Conservation (phyloP, 2,888 invertebrate genomes). For the Drosophila anomelani region DNA sequence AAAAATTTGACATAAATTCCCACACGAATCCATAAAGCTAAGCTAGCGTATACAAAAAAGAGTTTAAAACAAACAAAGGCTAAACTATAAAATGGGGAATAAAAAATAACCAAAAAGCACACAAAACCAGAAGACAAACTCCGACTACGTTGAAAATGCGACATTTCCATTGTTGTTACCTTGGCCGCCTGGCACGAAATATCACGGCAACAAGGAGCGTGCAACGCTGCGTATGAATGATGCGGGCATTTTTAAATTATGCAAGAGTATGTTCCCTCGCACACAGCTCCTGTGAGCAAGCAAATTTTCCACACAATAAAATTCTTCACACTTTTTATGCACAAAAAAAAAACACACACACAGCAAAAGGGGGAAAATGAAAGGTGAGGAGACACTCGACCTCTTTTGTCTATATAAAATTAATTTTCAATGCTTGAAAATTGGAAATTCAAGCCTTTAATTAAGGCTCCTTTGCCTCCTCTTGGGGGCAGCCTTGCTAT, state of each 20-base stretch:
- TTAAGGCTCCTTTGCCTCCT: slow-evolving; percentile 12
- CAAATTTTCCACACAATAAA: slow-evolving; percentile 75
- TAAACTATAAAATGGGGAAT: slow-evolving; percentile 2
- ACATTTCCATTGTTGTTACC: slow-evolving; percentile 48
- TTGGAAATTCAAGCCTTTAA: slow-evolving; percentile 39
- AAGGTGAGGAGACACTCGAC: no score
- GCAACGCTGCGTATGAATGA: slow-evolving; percentile 45
- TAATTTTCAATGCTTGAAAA: slow-evolving; percentile 29
- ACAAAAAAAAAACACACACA: slow-evolving; percentile 15
- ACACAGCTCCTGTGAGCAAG: slow-evolving; percentile 40
- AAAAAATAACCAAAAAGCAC: neutral
- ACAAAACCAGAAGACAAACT: slow-evolving; percentile 16
- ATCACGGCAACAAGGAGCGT: slow-evolving; percentile 25
- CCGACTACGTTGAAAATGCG: slow-evolving; percentile 8
- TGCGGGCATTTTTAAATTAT: slow-evolving; percentile 61
- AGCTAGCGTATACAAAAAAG: slow-evolving; percentile 10
- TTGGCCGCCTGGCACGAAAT: slow-evolving; percentile 30
- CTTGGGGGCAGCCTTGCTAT: neutral
- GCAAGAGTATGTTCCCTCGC: slow-evolving; percentile 53
- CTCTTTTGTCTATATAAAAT: slow-evolving; percentile 12
- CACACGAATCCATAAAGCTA: neutral
- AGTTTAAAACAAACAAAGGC: slow-evolving; percentile 27
- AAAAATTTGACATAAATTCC: slow-evolving; percentile 26
- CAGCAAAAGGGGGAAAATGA: neutral
- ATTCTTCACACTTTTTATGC: slow-evolving; percentile 69